A percentile compares a stretch with the other conserved stretches of the same genome.
Evolutionary conservation across 2,113 vertebrate species (phyloP).

Genomic region (Mesembrinibis cayennensis): DNA sequence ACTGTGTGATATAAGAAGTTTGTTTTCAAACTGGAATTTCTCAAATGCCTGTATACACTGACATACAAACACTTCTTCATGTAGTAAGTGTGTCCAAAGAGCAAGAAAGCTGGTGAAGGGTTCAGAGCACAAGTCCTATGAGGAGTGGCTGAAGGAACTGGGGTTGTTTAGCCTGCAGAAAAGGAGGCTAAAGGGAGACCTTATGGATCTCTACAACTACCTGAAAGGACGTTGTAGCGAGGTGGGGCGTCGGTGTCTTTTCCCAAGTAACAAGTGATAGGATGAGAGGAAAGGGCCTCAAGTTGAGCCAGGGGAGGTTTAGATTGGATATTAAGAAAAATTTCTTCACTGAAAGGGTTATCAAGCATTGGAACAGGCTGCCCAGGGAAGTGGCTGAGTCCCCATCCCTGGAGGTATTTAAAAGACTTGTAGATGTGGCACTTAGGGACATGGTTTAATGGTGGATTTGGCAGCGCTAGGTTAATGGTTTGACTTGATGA

Average conservation of each 20-base stretch:
- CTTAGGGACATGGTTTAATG: neutral
- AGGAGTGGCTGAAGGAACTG: neutral
- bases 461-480: neutral
- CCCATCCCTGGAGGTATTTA: neutral
- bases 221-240: neutral
- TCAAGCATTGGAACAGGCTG: neutral
- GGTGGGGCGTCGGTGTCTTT: neutral
- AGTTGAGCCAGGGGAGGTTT: neutral
- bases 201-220: neutral
- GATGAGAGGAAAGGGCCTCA: neutral
- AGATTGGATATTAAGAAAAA: neutral
- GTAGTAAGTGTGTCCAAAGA: neutral
- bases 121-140: neutral
- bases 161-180: neutral
- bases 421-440: neutral
- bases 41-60: neutral
- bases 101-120: neutral
- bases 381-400: neutral
- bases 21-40: neutral
- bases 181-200: neutral
- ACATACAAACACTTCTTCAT: neutral
- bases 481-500: neutral
- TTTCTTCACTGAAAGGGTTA: neutral
- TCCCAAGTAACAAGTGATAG: neutral
- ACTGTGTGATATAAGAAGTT: neutral